Evolutionary conservation across 2,797 vertebrate species (phyloP).

Genomic region (Aulostomus chinensis): DNA sequence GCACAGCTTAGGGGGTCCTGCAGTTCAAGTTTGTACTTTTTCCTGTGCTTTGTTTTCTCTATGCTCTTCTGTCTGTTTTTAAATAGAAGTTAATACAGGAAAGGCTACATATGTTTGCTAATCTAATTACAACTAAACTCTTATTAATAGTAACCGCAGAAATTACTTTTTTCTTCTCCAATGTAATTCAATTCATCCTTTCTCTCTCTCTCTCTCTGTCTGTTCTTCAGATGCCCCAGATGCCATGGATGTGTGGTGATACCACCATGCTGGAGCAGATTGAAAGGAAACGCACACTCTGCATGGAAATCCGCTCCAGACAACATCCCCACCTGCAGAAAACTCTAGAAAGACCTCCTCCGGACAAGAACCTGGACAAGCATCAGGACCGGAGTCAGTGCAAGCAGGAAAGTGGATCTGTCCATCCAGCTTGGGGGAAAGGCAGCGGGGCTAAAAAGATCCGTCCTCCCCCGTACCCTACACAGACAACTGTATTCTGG

Average conservation of each 20-base stretch:
- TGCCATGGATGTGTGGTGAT: slow-evolving; percentile 97
- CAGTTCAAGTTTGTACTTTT: too few relatives aligned
- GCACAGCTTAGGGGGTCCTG: too few relatives aligned
- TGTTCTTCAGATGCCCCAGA: slow-evolving; percentile 86
- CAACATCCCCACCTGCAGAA: slow-evolving; percentile 78
- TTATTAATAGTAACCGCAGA: too few relatives aligned
- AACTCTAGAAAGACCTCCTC: slow-evolving; percentile 56
- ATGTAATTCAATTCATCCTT: too few relatives aligned
- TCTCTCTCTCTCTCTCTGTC: too few relatives aligned
- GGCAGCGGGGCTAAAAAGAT: slow-evolving; percentile 89
- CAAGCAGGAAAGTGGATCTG: slow-evolving; percentile 91
- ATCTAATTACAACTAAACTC: too few relatives aligned
- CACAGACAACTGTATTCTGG: slow-evolving; percentile 97
- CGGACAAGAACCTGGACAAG: slow-evolving; percentile 82
- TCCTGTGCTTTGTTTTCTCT: too few relatives aligned
- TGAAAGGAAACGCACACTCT: slow-evolving; percentile 96
- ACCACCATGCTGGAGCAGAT: slow-evolving; percentile 98
- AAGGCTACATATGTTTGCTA: too few relatives aligned
- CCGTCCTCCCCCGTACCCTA: slow-evolving; percentile 93
- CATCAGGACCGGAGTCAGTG: slow-evolving; percentile 86
- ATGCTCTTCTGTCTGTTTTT: too few relatives aligned
- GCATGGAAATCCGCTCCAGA: slow-evolving; percentile 94
- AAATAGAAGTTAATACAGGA: too few relatives aligned
- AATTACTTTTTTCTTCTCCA: too few relatives aligned
- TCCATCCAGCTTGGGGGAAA: slow-evolving; percentile 90